Evolutionary conservation across 2,113 vertebrate species (phyloP).

Genomic region (Centropus unirufus): DNA sequence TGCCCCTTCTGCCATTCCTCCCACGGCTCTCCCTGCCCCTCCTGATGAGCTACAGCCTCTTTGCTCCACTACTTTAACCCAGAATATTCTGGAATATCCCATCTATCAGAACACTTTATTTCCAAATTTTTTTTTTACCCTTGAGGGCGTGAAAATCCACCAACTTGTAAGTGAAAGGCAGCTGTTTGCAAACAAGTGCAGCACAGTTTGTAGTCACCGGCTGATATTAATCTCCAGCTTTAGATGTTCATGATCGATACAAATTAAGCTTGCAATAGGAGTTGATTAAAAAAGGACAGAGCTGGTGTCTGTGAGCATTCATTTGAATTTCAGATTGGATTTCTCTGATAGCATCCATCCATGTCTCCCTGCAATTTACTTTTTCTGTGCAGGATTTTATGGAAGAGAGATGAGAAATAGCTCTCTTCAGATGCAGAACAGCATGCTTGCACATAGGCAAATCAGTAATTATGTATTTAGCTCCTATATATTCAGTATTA

Average conservation of each 20-base stretch:
- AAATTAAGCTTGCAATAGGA: neutral
- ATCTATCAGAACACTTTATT: neutral
- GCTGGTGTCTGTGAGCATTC: neutral
- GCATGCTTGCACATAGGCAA: neutral
- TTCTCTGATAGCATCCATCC: neutral
- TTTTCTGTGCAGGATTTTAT: neutral
- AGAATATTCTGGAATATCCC: neutral
- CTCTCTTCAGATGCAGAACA: neutral
- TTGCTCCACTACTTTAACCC: neutral
- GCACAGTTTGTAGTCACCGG: neutral
- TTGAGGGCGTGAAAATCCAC: neutral
- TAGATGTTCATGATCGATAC: neutral
- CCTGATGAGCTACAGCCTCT: neutral
- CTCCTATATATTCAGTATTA: neutral
- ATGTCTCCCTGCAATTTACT: neutral
- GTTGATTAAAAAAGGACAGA: neutral
- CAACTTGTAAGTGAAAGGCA: neutral
- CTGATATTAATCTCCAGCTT: neutral
- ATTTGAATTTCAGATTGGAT: neutral
- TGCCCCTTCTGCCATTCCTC: no score
- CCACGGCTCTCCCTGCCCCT: neutral
- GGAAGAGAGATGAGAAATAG: neutral
- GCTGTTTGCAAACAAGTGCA: neutral
- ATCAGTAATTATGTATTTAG: neutral
- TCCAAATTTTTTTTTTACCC: neutral